These are phyloP conservation scores for Gisinianus flammeolus DNA, from an alignment of 2,888 invertebrate genomes.

Conservation along the genomic window DNA sequence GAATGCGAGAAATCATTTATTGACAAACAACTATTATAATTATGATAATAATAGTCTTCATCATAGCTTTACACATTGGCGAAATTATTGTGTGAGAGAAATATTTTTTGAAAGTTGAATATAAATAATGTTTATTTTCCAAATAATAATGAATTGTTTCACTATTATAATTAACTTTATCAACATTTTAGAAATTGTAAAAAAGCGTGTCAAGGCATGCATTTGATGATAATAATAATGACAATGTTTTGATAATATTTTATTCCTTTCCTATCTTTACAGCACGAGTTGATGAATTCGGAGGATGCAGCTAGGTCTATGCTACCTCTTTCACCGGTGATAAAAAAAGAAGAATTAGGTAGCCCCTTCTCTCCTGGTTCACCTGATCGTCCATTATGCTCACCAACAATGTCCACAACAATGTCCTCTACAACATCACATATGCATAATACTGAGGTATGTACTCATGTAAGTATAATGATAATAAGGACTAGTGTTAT, in stretches of 20 bases:
- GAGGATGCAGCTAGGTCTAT: conserved; percentile 45
- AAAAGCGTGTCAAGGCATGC: neutral
- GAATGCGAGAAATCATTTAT: too few relatives aligned
- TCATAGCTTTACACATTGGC: too few relatives aligned
- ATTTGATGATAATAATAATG: neutral
- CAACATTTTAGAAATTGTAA: neutral
- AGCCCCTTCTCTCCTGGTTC: conserved; percentile 49
- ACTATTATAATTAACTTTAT: neutral
- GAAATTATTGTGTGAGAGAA: neutral
- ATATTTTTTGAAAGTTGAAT: neutral
- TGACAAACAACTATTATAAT: too few relatives aligned
- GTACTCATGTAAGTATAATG: neutral
- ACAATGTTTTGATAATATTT: neutral
- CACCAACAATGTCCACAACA: conserved; percentile 56
- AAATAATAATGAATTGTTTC: too few relatives aligned
- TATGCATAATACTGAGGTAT: conserved; percentile 40
- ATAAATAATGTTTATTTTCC: too few relatives aligned
- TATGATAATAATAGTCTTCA: too few relatives aligned
- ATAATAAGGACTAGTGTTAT: neutral
- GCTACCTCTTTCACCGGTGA: conserved; percentile 53
- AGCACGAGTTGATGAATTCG: conserved; percentile 40
- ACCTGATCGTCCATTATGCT: conserved; percentile 49
- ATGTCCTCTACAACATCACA: conserved; percentile 51
- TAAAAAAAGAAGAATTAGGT: conserved; percentile 53
- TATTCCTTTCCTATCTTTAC: neutral